phyloP scores from a whole-genome alignment of 2,888 invertebrate species.

The Barypeithes pellucidus region DNA sequence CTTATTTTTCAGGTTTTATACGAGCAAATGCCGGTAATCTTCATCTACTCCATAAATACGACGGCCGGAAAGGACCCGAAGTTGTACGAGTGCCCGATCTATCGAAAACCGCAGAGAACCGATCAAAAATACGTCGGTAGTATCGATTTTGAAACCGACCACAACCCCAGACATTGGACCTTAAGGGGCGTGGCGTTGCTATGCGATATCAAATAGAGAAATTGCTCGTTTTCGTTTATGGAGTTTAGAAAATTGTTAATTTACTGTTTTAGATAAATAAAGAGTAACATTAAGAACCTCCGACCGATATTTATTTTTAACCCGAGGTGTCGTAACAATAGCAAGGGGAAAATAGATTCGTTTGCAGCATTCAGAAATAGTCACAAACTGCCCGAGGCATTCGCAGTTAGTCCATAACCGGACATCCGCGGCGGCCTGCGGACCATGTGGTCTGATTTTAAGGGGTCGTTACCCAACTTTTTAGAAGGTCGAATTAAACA shows the following conservation, averaged over 20 bases:
- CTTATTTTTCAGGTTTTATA: constrained; percentile 77
- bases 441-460: no score
- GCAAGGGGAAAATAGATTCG: no score
- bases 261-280: neutral
- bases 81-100: constrained; percentile 96
- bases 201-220: constrained; percentile 91
- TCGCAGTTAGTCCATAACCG: no score
- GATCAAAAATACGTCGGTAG: constrained; percentile 97
- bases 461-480: no score
- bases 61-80: constrained; percentile 93
- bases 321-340: no score
- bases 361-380: no score
- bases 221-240: neutral
- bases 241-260: neutral
- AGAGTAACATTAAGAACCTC: no score
- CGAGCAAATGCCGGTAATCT: constrained; percentile 97
- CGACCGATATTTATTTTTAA: no score
- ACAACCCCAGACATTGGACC: constrained; percentile 95
- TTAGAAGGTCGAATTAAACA: no score
- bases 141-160: constrained; percentile 94
- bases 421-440: no score
- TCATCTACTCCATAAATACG: constrained; percentile 95
- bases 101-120: constrained; percentile 94
- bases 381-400: no score
- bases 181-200: constrained; percentile 95